Evolutionary conservation across 2,113 vertebrate species (phyloP).

Genomic region (Syngnathus scovelli): DNA sequence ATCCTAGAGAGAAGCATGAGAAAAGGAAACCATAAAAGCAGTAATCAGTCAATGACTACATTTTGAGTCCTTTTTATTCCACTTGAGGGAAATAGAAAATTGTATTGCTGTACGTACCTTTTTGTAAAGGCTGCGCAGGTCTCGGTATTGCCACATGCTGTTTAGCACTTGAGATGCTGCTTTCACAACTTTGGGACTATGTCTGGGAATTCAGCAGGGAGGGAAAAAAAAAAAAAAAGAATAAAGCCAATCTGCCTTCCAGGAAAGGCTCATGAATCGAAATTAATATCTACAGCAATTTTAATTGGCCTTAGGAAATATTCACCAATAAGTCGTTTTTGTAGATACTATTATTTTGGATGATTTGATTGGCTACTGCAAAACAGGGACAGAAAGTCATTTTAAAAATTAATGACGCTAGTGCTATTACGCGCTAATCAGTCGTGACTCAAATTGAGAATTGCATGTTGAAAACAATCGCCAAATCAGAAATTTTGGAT

Average conservation of each 20-base stretch:
- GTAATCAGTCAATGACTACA: not conserved
- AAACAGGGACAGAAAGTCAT: not conserved
- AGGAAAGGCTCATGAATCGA: not conserved
- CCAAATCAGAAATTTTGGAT: too few species aligned
- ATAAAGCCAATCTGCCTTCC: conserved; percentile 47
- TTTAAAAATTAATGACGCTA: not conserved
- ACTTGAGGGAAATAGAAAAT: not conserved
- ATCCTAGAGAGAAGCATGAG: conserved; percentile 69
- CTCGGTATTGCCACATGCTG: conserved; percentile 99
- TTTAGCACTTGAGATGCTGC: conserved; percentile 97
- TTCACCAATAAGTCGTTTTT: not conserved
- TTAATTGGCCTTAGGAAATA: not conserved
- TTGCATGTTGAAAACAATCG: too few species aligned
- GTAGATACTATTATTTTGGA: not conserved
- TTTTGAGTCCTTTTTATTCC: not conserved
- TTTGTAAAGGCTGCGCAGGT: conserved; percentile 98
- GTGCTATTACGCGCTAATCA: too few species aligned
- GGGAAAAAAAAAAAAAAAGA: conserved; percentile 2
- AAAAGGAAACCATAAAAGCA: not conserved
- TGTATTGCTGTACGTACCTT: conserved; percentile 74
- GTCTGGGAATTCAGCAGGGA: conserved; percentile 76
- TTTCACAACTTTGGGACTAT: conserved; percentile 98
- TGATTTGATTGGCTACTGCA: not conserved
- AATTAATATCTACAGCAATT: not conserved
- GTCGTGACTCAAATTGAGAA: too few species aligned